phyloP scores from a whole-genome alignment of 2,888 invertebrate species.

The Omphaloscelis lunosa region DNA sequence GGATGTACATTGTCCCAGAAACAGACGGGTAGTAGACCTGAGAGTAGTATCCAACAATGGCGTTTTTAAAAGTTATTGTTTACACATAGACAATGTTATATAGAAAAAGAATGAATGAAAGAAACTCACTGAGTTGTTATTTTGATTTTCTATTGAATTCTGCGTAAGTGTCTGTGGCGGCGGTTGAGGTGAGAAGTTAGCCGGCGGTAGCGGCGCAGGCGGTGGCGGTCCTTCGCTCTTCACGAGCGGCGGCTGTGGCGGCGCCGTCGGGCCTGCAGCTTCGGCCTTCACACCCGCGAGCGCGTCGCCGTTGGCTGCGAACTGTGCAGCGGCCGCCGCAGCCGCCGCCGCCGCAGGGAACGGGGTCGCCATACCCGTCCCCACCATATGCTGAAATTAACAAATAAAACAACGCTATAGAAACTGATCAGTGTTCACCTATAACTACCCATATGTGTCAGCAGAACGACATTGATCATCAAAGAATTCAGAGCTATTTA shows the following conservation, averaged over 20 bases:
- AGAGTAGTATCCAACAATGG: background rate
- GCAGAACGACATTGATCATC: conserved; percentile 70
- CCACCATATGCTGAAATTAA: conserved; percentile 97
- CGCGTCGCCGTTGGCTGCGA: conserved; percentile 90
- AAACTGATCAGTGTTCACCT: conserved; percentile 14
- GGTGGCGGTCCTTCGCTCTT: conserved; percentile 90
- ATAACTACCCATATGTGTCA: conserved; percentile 57
- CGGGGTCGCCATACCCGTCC: conserved; percentile 96
- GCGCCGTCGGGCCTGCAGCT: conserved; percentile 82
- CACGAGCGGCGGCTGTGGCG: conserved; percentile 86
- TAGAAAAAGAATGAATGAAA: background rate
- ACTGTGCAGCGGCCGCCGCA: conserved; percentile 91
- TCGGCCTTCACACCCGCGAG: conserved; percentile 89
- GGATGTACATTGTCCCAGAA: conserved; percentile 9
- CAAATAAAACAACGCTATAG: conserved; percentile 56
- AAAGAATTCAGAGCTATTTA: conserved; percentile 74
- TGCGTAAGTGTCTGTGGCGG: conserved; percentile 83
- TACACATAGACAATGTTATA: background rate
- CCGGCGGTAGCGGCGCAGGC: conserved; percentile 85
- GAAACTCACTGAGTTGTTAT: conserved; percentile 84
- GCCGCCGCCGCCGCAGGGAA: conserved; percentile 92
- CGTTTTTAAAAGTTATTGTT: conserved; percentile 18
- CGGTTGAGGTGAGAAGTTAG: conserved; percentile 88
- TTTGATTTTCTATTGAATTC: conserved; percentile 92
- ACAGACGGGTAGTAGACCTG: conserved; percentile 9